Percentiles rank a stretch among this genome's conserved stretches.
Conservation (phyloP, 2,113 vertebrate species). For the Apaloderma vittatum region DNA sequence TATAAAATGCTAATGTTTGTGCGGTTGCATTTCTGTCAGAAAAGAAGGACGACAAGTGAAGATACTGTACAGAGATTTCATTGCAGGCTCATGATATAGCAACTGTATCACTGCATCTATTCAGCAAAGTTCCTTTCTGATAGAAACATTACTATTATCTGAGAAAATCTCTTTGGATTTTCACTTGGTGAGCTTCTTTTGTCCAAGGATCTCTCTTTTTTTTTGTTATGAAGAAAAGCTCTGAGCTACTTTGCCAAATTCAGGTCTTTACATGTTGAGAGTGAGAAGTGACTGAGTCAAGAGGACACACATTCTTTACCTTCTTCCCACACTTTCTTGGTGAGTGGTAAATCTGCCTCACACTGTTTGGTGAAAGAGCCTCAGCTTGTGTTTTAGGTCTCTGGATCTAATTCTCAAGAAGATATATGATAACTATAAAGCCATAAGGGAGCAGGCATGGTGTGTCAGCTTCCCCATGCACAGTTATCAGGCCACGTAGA, state of each 20-base stretch:
- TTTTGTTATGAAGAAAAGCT: neutral
- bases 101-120: neutral
- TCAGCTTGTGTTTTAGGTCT: neutral
- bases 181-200: neutral
- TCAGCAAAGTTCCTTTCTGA: neutral
- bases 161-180: neutral
- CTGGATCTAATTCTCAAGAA: neutral
- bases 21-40: neutral
- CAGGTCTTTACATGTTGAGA: neutral
- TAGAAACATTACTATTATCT: neutral
- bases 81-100: neutral
- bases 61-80: neutral
- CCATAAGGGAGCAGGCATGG: neutral
- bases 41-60: neutral
- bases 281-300: neutral
- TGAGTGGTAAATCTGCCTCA: neutral
- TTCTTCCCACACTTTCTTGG: neutral
- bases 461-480: neutral
- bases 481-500: neutral
- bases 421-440: neutral
- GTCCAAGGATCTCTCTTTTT: neutral
- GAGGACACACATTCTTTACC: neutral
- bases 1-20: neutral
- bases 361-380: neutral
- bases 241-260: neutral